phyloP scores from a whole-genome alignment of 2,888 invertebrate species.

The Hemaris fuciformis region DNA sequence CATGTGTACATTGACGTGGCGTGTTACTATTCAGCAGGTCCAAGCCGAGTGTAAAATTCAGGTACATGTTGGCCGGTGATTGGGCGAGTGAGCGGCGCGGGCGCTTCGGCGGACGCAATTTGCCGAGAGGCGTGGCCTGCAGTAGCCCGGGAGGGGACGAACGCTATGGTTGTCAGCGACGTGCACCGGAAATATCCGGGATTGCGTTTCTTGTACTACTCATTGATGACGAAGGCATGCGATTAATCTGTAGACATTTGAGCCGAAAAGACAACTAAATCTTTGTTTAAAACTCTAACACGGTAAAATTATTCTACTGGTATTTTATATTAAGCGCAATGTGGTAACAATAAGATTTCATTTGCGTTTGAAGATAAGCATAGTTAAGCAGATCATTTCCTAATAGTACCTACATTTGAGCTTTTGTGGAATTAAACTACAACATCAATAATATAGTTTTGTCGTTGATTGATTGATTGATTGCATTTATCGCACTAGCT shows the following conservation, averaged over 20 bases:
- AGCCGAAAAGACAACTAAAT: background rate
- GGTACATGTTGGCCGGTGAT: constrained; percentile 56
- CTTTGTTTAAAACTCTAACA: too few species aligned
- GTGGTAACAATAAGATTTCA: too few species aligned
- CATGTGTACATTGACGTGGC: constrained; percentile 8
- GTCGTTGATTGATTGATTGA: too few species aligned
- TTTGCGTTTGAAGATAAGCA: too few species aligned
- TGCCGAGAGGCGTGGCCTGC: constrained; percentile 62
- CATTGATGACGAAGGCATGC: background rate
- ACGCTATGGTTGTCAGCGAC: constrained; percentile 1
- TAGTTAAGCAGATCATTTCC: too few species aligned
- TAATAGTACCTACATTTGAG: too few species aligned
- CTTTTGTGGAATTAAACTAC: too few species aligned
- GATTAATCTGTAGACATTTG: background rate
- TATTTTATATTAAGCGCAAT: too few species aligned
- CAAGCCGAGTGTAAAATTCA: constrained; percentile 42
- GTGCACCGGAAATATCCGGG: background rate
- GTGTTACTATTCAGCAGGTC: background rate
- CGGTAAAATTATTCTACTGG: too few species aligned
- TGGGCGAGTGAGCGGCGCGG: constrained; percentile 62
- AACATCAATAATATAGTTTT: too few species aligned
- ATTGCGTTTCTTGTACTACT: background rate
- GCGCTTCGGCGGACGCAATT: constrained; percentile 59
- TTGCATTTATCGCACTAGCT: too few species aligned
- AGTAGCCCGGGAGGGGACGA: constrained; percentile 48